Percentiles rank a stretch among this genome's conserved stretches.
Evolutionary conservation across 2,888 invertebrate genomes (phyloP).

Genomic region (Orchesellides sinensis): DNA sequence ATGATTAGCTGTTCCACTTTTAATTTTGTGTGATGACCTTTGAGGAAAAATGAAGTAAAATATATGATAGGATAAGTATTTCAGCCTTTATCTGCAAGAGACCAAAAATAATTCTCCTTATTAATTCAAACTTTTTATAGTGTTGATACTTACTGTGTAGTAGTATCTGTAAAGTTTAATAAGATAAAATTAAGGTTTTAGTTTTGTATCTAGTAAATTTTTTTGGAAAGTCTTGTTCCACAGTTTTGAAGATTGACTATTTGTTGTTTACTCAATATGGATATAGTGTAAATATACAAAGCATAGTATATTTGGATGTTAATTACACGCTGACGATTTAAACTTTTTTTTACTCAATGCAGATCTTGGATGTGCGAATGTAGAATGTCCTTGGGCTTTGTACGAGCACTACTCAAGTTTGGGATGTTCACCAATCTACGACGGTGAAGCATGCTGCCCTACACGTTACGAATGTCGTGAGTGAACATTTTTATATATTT

Average conservation of each 20-base stretch:
- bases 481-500: conserved; percentile 24
- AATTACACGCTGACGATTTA: neutral
- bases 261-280: too few species aligned
- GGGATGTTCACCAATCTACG: conserved; percentile 73
- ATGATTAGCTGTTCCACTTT: too few species aligned
- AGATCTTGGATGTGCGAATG: conserved; percentile 67
- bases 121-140: neutral
- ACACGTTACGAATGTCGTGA: conserved; percentile 75
- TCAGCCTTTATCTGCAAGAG: neutral
- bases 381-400: conserved; percentile 72
- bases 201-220: neutral
- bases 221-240: neutral
- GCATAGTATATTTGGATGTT: neutral
- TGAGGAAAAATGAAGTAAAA: neutral
- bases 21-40: neutral
- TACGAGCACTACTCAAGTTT: conserved; percentile 71
- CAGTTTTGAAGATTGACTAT: too few species aligned
- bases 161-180: neutral
- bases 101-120: neutral
- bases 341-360: neutral
- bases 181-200: neutral
- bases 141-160: neutral
- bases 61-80: neutral
- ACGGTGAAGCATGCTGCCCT: conserved; percentile 73
- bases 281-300: too few species aligned